Conservation (phyloP, 2,888 invertebrate genomes). For the Hydropsyche betteni region DNA sequence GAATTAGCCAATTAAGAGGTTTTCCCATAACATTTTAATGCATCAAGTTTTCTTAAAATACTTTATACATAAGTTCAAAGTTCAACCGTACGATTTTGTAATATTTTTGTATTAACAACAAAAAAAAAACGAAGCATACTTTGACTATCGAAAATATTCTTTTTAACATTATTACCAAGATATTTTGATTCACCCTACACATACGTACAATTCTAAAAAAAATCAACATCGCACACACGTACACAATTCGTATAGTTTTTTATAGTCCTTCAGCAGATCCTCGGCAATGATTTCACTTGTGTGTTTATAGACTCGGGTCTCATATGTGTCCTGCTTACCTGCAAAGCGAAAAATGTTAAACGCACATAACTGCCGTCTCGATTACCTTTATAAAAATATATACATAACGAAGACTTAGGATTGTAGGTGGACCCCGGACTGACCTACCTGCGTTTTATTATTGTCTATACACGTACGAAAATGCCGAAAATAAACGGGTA, state of each 20-base stretch:
- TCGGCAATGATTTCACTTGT: constrained; percentile 24
- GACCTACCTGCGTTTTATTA: constrained; percentile 34
- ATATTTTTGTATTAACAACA: no score
- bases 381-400: constrained; percentile 37
- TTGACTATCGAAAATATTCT: not conserved
- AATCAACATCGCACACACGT: constrained; percentile 11
- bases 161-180: not conserved
- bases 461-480: constrained; percentile 6
- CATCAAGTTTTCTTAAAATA: no score
- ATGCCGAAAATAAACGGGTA: not conserved
- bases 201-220: not conserved
- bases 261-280: constrained; percentile 8
- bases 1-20: no score
- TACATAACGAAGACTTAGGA: not conserved
- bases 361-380: constrained; percentile 20
- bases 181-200: not conserved
- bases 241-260: constrained; percentile 17
- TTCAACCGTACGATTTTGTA: no score
- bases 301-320: not conserved
- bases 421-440: constrained; percentile 6
- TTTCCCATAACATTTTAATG: no score
- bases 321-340: constrained; percentile 33
- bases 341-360: constrained; percentile 37
- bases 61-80: no score
- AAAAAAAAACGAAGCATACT: no score